These are phyloP conservation scores for Spea multiplicata DNA, from an alignment of 2,113 vertebrate genomes.

Conservation along the genomic window DNA sequence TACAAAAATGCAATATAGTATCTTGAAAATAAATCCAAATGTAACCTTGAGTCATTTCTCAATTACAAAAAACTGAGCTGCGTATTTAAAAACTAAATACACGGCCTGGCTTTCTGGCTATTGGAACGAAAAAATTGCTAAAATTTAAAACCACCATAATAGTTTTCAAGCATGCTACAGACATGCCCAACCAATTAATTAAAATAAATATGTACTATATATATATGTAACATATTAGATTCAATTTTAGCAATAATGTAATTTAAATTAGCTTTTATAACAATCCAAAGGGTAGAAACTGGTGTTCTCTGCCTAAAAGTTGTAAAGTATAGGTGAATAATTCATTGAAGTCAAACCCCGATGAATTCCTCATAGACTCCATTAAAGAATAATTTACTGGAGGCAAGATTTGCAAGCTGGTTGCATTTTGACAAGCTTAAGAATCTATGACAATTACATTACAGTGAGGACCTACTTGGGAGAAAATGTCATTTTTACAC, in stretches of 20 bases:
- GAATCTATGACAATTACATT: conserved; percentile 43
- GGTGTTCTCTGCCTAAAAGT: conserved; percentile 20
- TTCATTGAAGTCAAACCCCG: conserved; percentile 13
- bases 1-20: too few relatives aligned
- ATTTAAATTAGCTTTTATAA: not conserved
- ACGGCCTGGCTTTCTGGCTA: too few relatives aligned
- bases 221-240: not conserved
- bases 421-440: conserved; percentile 22
- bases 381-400: conserved; percentile 39
- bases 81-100: too few relatives aligned
- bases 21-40: too few relatives aligned
- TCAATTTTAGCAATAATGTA: not conserved
- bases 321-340: conserved; percentile 19
- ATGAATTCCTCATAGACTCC: conserved; percentile 22
- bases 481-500: conserved; percentile 15
- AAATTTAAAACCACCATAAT: too few relatives aligned
- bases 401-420: conserved; percentile 37
- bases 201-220: too few relatives aligned
- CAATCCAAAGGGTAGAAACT: not conserved
- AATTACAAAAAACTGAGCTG: too few relatives aligned
- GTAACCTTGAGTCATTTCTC: too few relatives aligned
- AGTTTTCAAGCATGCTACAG: too few relatives aligned
- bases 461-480: conserved; percentile 21
- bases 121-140: too few relatives aligned
- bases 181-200: too few relatives aligned